Conservation (phyloP, 30 jellyfish, hydroid and myxozoan genomes). For the Rhopilema esculentum region DNA sequence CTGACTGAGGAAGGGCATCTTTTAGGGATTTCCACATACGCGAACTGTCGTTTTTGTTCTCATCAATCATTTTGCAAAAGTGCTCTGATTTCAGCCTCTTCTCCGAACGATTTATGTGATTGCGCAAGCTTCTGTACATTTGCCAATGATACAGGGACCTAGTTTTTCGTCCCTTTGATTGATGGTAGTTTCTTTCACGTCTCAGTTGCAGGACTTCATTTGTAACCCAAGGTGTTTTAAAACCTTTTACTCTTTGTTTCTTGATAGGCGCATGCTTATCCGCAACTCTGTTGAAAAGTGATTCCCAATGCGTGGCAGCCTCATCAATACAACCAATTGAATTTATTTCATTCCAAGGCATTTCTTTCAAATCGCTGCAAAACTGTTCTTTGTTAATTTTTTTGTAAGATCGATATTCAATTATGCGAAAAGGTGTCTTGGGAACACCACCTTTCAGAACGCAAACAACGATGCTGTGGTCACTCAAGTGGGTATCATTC, state of each 20-base stretch:
- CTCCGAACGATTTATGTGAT: slow-evolving; percentile 65
- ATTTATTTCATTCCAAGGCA: slow-evolving; percentile 70
- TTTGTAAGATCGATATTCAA: slow-evolving; percentile 70
- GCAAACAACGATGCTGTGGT: slow-evolving; percentile 75
- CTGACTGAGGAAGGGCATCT: slow-evolving; percentile 64
- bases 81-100: slow-evolving; percentile 66
- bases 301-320: slow-evolving; percentile 80
- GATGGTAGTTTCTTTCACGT: slow-evolving; percentile 80
- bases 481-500: slow-evolving; percentile 69
- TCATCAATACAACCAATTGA: slow-evolving; percentile 68
- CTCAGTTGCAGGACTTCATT: slow-evolving; percentile 79
- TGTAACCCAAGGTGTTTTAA: slow-evolving; percentile 76
- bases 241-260: slow-evolving; percentile 69
- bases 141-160: slow-evolving; percentile 79
- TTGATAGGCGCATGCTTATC: slow-evolving; percentile 79
- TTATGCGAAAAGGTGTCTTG: slow-evolving; percentile 73
- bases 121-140: slow-evolving; percentile 80
- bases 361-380: slow-evolving; percentile 70
- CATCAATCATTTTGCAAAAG: slow-evolving; percentile 70
- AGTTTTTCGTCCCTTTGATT: slow-evolving; percentile 73
- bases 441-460: slow-evolving; percentile 75
- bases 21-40: slow-evolving; percentile 74
- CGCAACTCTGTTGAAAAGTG: slow-evolving; percentile 79
- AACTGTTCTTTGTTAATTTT: slow-evolving; percentile 70
- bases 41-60: slow-evolving; percentile 67